These are phyloP conservation scores for Brachionus paranguensis DNA, from an alignment of 1,140 invertebrate genomes.

Conservation along the genomic window DNA sequence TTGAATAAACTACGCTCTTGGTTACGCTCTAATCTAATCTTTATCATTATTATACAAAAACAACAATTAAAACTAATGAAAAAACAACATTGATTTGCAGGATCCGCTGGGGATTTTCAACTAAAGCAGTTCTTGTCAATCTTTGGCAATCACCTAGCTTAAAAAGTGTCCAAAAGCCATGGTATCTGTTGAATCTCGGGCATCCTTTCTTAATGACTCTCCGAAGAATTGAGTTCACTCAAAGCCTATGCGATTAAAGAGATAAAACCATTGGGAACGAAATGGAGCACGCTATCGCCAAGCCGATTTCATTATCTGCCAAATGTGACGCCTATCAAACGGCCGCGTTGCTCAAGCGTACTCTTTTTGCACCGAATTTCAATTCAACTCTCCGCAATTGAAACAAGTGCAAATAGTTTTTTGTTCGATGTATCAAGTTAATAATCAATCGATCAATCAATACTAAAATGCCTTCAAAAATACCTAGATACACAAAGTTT, in stretches of 20 bases:
- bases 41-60: not conserved
- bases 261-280: not conserved
- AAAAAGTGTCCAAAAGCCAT: not conserved
- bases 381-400: not conserved
- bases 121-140: not conserved
- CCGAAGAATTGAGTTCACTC: not conserved
- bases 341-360: not conserved
- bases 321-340: not conserved
- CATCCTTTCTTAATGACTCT: not conserved
- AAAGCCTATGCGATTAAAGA: not conserved
- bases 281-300: not conserved
- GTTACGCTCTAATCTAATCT: not conserved
- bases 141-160: not conserved
- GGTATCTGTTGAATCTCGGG: not conserved
- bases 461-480: not conserved
- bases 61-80: not conserved
- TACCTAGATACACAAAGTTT: constrained; percentile 13
- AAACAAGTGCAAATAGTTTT: constrained; percentile 17
- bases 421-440: constrained; percentile 13
- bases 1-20: not conserved
- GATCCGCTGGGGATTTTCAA: not conserved
- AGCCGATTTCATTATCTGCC: not conserved
- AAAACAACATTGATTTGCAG: not conserved
- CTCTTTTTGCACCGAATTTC: not conserved
- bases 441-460: constrained; percentile 30